Evolutionary conservation across 1,140 invertebrate genomes (phyloP).

Genomic region (Temnothorax longispinosus): DNA sequence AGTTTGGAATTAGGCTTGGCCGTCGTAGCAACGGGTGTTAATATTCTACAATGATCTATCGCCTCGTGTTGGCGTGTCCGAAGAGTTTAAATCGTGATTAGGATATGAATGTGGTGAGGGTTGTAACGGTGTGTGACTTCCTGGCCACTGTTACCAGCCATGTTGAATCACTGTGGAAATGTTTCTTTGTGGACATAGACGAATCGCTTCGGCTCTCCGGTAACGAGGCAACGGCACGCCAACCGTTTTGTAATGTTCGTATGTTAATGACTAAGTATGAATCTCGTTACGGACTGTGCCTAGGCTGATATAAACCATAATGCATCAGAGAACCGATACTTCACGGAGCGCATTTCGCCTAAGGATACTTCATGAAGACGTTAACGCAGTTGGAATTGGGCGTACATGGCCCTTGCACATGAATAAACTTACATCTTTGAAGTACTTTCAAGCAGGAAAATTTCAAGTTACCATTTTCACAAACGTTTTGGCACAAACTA

Average conservation of each 20-base stretch:
- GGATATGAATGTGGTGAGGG: conserved; percentile 53
- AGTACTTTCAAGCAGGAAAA: background rate
- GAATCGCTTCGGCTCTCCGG: conserved; percentile 45
- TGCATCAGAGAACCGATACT: conserved; percentile 47
- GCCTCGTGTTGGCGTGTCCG: conserved; percentile 30
- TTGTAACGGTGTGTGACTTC: conserved; percentile 60
- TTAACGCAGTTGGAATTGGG: conserved; percentile 53
- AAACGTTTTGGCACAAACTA: background rate
- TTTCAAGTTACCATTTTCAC: background rate
- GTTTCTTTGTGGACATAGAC: conserved; percentile 61
- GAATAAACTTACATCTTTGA: background rate
- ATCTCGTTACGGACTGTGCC: conserved; percentile 51
- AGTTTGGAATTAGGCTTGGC: conserved; percentile 45
- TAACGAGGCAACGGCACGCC: conserved; percentile 56
- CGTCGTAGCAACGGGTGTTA: conserved; percentile 37
- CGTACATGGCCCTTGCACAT: background rate
- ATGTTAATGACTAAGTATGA: conserved; percentile 64
- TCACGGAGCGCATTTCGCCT: background rate
- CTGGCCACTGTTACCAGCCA: conserved; percentile 58
- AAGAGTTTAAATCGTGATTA: conserved; percentile 60
- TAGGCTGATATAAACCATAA: conserved; percentile 47
- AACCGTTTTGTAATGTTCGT: conserved; percentile 54
- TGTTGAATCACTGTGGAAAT: conserved; percentile 55
- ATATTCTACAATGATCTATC: conserved; percentile 50
- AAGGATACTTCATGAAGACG: conserved; percentile 53